Evolutionary conservation across 2,113 vertebrate genomes (phyloP).

Genomic region (Ovibos moschatus): DNA sequence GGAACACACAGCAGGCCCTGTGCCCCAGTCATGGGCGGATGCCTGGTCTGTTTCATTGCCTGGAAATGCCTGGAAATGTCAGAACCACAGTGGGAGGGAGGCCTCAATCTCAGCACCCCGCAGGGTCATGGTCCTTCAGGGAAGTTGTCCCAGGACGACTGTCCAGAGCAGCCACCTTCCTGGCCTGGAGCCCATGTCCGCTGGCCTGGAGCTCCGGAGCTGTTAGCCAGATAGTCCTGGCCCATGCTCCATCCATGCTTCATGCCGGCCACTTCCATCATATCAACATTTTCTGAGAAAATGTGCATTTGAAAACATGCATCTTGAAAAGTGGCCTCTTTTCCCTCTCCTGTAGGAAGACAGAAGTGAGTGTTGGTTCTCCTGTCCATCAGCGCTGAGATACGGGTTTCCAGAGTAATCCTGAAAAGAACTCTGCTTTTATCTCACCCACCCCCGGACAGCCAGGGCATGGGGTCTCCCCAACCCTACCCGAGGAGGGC

Average conservation of each 20-base stretch:
- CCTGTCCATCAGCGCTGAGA: background rate
- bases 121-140: too few species aligned
- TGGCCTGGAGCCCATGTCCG: rapidly evolving
- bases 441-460: background rate
- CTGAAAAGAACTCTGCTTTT: background rate
- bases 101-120: background rate
- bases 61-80: background rate
- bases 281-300: background rate
- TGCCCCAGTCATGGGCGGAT: rapidly evolving
- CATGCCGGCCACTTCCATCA: background rate
- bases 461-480: background rate
- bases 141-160: background rate
- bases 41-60: background rate
- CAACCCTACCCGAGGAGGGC: background rate
- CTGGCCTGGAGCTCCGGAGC: background rate
- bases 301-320: background rate
- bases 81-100: background rate
- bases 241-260: background rate
- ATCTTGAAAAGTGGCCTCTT: background rate
- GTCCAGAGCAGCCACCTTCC: background rate
- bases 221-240: too few species aligned
- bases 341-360: background rate
- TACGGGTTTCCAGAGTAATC: background rate
- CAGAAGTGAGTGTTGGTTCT: background rate
- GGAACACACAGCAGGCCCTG: background rate